Conservation (phyloP, 1,140 invertebrate genomes). For the Scylla paramamosain region DNA sequence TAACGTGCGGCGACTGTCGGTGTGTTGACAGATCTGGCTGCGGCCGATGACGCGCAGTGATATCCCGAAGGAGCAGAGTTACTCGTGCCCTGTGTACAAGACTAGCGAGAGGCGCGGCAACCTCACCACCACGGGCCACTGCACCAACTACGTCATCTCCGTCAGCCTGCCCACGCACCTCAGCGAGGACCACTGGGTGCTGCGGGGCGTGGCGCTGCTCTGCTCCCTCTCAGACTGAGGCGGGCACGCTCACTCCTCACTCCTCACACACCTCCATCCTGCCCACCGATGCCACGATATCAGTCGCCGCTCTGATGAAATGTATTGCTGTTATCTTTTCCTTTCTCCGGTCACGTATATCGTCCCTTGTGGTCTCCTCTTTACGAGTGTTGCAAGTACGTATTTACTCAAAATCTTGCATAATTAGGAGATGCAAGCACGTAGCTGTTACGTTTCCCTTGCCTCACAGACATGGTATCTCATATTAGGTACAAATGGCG, state of each 20-base stretch:
- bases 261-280: background rate
- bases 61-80: conserved; percentile 76
- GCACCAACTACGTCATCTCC: conserved; percentile 82
- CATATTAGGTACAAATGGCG: no score
- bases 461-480: no score
- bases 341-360: background rate
- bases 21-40: conserved; percentile 79
- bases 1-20: background rate
- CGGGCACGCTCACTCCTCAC: background rate
- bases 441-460: no score
- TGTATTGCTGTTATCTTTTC: background rate
- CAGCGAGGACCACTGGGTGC: conserved; percentile 82
- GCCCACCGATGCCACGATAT: no score
- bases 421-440: no score
- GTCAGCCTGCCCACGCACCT: conserved; percentile 80
- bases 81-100: conserved; percentile 82
- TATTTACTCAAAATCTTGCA: no score
- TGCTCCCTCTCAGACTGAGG: conserved; percentile 78
- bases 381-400: no score
- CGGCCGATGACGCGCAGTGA: conserved; percentile 76
- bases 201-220: conserved; percentile 82
- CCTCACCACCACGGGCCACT: conserved; percentile 81
- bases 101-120: conserved; percentile 80
- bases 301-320: no score
- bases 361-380: no score